These are phyloP conservation scores for Ochropleura leucogaster DNA, from an alignment of 2,888 invertebrate species.

Conservation along the genomic window DNA sequence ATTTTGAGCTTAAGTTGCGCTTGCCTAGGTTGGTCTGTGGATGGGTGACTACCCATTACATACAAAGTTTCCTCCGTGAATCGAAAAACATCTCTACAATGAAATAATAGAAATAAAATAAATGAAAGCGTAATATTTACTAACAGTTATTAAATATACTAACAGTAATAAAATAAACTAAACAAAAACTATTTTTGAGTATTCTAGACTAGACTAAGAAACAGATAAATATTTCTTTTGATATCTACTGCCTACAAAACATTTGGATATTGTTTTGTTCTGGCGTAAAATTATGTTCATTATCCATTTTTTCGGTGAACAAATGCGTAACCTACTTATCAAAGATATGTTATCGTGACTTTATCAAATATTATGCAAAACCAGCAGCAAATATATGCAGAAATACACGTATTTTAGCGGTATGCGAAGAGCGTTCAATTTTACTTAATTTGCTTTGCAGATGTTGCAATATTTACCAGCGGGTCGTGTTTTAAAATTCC, in stretches of 20 bases:
- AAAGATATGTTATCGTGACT: slow-evolving; percentile 54
- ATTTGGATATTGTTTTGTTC: neutral
- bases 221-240: neutral
- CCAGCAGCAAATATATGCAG: slow-evolving; percentile 46
- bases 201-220: no score
- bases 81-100: no score
- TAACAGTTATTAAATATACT: no score
- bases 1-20: no score
- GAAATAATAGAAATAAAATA: no score
- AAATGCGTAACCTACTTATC: slow-evolving; percentile 55
- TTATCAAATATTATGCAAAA: slow-evolving; percentile 59
- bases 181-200: no score
- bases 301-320: slow-evolving; percentile 32
- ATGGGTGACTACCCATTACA: no score
- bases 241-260: neutral
- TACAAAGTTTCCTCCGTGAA: no score
- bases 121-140: no score
- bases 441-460: slow-evolving; percentile 47
- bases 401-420: slow-evolving; percentile 41
- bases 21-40: no score
- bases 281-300: neutral
- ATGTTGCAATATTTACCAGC: slow-evolving; percentile 46
- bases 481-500: slow-evolving; percentile 33
- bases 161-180: no score
- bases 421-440: slow-evolving; percentile 37